Evolutionary conservation across 2,888 invertebrate genomes (phyloP).

Genomic region (Napeogenes inachia): DNA sequence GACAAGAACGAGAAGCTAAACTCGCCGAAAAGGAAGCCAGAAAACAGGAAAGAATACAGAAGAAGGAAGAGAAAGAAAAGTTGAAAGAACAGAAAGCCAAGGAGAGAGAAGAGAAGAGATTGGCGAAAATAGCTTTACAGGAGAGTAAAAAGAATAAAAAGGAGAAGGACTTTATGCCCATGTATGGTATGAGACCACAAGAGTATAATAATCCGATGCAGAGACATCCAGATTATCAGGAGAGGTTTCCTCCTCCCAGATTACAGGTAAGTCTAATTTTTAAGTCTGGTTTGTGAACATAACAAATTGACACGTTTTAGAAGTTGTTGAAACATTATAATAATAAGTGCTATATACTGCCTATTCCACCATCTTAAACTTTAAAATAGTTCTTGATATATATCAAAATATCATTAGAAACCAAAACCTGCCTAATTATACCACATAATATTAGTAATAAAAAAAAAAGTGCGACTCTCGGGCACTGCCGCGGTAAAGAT

Average conservation of each 20-base stretch:
- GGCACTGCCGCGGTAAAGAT: no score
- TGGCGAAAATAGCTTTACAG: slow-evolving; percentile 62
- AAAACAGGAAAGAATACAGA: slow-evolving; percentile 65
- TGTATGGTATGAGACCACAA: slow-evolving; percentile 34
- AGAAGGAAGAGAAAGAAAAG: slow-evolving; percentile 71
- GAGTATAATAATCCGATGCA: slow-evolving; percentile 22
- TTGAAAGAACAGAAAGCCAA: slow-evolving; percentile 68
- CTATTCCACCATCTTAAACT: no score
- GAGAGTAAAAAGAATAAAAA: slow-evolving; percentile 65
- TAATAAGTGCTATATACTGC: no score
- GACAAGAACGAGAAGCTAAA: slow-evolving; percentile 73
- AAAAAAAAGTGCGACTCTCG: no score
- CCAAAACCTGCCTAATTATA: no score
- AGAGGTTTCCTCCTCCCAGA: slow-evolving; percentile 50
- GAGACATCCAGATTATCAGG: slow-evolving; percentile 38
- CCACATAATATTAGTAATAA: no score
- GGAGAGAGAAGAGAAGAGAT: slow-evolving; percentile 66
- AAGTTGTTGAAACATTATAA: neutral
- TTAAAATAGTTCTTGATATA: no score
- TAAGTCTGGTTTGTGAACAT: neutral
- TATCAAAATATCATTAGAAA: no score
- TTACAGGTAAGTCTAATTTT: slow-evolving; percentile 23
- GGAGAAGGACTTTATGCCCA: slow-evolving; percentile 45
- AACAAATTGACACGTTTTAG: no score
- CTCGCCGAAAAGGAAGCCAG: slow-evolving; percentile 70